Base-by-base conservation (phyloP, 2,888 invertebrate genomes). In the Octodonta nipae region DNA sequence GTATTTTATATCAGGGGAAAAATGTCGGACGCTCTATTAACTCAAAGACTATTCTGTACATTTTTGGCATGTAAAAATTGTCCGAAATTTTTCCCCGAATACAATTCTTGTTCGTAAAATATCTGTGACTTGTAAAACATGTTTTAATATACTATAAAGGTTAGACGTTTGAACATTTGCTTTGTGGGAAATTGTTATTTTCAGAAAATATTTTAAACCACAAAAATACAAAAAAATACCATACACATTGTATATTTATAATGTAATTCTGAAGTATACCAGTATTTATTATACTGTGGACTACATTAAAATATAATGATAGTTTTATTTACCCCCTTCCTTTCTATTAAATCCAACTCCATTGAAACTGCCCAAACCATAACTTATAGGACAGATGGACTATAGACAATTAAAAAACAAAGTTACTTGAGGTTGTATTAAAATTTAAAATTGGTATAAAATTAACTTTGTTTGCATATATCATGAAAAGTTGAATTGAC, bases 211-310 rank as follows among this genome's bases (percentile, higher is more conserved):
- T 64, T 61, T 61, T 61, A 60, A 62, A 60, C 56, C 56, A 59
- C 56, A 60, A 60, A 60, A 59, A 61, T 60, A 56, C 48, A 55
- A 56, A 55, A 55, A 58, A 61, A 61, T 58, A 61, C 58, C 60
- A 60, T 63, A 63, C 62, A 65, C 63, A 65, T 64, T 65, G 65
- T 65, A 65, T 64, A 65, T 64, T 65, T 65, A 64, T 64, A 64
- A 64, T 64, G 65, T 65, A 64, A 63, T 64, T 64, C 63, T 63
- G 63, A 64, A 64, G 63, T 65, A 64, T 64, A 64, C 61, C 64
- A 63, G 64, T 64, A 64, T 64, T 65, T 65, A 65, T 64, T 65
- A 63, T 62, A 65, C 64, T 64, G 64, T 63, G 61, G 60, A 63
- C 56, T 61, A 61, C 59, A 60, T 59, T 58, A 58, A 57, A 54